Evolutionary conservation across 2,797 vertebrate species (phyloP).

Genomic region (Bradypodion pumilum): DNA sequence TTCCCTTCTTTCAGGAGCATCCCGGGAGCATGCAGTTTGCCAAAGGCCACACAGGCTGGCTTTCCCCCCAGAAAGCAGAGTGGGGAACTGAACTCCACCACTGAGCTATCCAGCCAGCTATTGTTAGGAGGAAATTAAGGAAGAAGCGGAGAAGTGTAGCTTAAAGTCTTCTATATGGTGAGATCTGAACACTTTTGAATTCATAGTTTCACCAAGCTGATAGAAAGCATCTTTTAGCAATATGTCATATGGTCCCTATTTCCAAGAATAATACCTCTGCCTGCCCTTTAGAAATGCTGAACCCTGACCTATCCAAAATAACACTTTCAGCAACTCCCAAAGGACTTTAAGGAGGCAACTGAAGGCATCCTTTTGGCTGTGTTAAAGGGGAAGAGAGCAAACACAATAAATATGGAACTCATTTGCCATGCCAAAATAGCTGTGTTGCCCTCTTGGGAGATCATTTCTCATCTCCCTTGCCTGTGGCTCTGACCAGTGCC

Average conservation of each 20-base stretch:
- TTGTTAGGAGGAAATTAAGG: too few relatives aligned
- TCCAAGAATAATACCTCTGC: not conserved
- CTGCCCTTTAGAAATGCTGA: too few relatives aligned
- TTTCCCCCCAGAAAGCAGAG: too few relatives aligned
- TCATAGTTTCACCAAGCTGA: too few relatives aligned
- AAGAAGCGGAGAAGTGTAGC: too few relatives aligned
- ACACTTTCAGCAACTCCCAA: not conserved
- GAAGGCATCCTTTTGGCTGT: not conserved
- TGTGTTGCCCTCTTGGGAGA: not conserved
- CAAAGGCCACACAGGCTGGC: too few relatives aligned
- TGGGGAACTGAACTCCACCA: too few relatives aligned
- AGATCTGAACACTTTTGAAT: not conserved
- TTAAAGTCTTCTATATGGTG: too few relatives aligned
- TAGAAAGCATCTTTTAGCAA: not conserved
- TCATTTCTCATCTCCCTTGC: not conserved
- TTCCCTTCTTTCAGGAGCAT: too few relatives aligned
- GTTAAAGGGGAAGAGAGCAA: not conserved
- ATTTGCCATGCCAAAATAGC: not conserved
- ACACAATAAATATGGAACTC: slow-evolving; percentile 9
- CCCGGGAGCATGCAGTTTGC: too few relatives aligned
- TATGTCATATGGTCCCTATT: not conserved
- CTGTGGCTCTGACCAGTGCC: not conserved
- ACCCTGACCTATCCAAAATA: not conserved
- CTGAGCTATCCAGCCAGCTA: too few relatives aligned
- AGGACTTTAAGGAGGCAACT: not conserved